These are phyloP conservation scores for Hirundo rustica DNA, from an alignment of 2,797 vertebrate species.

Conservation along the genomic window DNA sequence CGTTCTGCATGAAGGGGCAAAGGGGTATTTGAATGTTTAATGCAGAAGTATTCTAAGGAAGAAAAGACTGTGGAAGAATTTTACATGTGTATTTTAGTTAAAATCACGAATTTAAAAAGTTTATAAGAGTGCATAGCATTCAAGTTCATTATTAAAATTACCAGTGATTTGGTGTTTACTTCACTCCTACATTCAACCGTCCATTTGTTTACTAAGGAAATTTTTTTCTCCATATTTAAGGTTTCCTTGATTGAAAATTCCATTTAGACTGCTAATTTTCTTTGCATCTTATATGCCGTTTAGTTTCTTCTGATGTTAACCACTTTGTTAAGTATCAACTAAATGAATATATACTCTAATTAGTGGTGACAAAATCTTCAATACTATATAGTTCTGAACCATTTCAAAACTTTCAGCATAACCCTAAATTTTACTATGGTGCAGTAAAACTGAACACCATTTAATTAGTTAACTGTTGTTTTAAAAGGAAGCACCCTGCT, in stretches of 20 bases:
- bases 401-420: background rate
- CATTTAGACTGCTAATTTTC: constrained; percentile 35
- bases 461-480: background rate
- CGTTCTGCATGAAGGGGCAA: background rate
- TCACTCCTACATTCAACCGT: background rate
- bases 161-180: background rate
- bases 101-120: background rate
- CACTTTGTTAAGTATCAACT: constrained; percentile 49
- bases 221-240: background rate
- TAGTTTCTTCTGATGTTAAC: constrained; percentile 38
- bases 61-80: background rate
- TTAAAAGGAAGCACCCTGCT: background rate
- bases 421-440: background rate
- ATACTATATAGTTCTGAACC: background rate
- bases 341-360: constrained; percentile 43
- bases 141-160: background rate
- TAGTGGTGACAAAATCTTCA: background rate
- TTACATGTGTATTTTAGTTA: background rate
- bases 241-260: background rate
- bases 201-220: background rate
- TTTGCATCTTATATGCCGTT: background rate
- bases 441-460: background rate
- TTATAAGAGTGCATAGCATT: background rate
- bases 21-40: background rate
- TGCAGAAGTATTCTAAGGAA: background rate